phyloP scores from a whole-genome alignment of 2,113 vertebrate species.

The Holacanthus passer region DNA sequence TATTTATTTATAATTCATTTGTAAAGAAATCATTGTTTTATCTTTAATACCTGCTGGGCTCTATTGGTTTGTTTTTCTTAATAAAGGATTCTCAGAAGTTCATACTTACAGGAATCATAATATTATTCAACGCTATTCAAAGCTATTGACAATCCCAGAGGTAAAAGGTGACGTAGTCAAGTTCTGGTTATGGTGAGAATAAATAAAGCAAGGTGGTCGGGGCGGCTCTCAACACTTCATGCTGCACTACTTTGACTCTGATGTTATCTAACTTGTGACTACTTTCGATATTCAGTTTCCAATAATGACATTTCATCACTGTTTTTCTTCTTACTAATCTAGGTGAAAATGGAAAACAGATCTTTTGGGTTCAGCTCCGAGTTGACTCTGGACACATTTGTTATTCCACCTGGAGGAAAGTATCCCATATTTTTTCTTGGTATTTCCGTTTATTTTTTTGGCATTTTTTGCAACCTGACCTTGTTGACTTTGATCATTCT shows the following conservation, averaged over 20 bases:
- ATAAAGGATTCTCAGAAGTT: background rate
- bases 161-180: slow-evolving; percentile 17
- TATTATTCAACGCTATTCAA: background rate
- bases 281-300: background rate
- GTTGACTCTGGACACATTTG: slow-evolving; percentile 75
- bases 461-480: slow-evolving; percentile 77
- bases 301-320: background rate
- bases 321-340: background rate
- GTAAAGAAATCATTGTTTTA: no score
- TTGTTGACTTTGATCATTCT: slow-evolving; percentile 78
- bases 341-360: slow-evolving; percentile 71
- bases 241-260: background rate
- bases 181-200: background rate
- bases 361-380: slow-evolving; percentile 62
- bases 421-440: slow-evolving; percentile 80
- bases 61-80: background rate
- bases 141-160: slow-evolving; percentile 24
- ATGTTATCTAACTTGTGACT: background rate
- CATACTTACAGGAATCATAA: background rate
- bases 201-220: slow-evolving; percentile 22
- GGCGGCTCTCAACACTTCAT: background rate
- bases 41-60: background rate
- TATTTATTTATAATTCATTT: background rate
- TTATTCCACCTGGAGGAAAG: slow-evolving; percentile 72
- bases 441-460: slow-evolving; percentile 73